These are phyloP conservation scores for Bergia sp. DNA, from an alignment of 92 coral and sea anemone species.

Conservation along the genomic window DNA sequence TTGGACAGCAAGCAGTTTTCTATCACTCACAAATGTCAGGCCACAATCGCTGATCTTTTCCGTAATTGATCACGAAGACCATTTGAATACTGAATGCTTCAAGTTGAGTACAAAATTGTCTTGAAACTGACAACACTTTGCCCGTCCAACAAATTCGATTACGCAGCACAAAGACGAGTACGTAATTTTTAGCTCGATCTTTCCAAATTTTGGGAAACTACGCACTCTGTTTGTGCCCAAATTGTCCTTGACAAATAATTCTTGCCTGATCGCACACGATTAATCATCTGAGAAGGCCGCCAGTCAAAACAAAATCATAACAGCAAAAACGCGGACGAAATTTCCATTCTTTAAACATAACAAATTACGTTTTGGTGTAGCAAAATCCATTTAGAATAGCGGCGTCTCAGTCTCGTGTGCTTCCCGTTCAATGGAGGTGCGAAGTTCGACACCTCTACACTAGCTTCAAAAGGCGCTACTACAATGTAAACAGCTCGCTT, in stretches of 20 bases:
- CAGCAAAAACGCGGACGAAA: not conserved
- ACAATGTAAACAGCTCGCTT: conserved; percentile 10
- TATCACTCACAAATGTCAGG: not conserved
- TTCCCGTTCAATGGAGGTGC: conserved; percentile 8
- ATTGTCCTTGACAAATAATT: conserved; percentile 14
- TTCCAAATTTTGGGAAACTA: not conserved
- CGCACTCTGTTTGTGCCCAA: not conserved
- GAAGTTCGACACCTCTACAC: conserved; percentile 7
- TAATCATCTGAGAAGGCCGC: not conserved
- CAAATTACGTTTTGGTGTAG: not conserved
- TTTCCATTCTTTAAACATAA: not conserved
- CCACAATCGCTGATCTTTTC: not conserved
- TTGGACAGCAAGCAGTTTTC: not conserved
- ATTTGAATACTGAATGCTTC: conserved; percentile 23
- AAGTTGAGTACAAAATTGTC: conserved; percentile 3
- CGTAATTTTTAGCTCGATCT: not conserved
- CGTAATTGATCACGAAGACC: conserved; percentile 27
- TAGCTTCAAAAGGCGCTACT: not conserved
- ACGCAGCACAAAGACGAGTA: not conserved
- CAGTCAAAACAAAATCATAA: conserved; percentile 8
- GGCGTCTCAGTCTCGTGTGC: not conserved
- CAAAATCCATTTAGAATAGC: not conserved
- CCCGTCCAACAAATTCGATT: not conserved
- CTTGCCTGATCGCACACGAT: not conserved
- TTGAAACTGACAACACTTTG: not conserved